Evolutionary conservation across 1,140 invertebrate genomes (phyloP), one percentile per base, ranked within the genome.

Genomic region (Leptinotarsa texana): DNA sequence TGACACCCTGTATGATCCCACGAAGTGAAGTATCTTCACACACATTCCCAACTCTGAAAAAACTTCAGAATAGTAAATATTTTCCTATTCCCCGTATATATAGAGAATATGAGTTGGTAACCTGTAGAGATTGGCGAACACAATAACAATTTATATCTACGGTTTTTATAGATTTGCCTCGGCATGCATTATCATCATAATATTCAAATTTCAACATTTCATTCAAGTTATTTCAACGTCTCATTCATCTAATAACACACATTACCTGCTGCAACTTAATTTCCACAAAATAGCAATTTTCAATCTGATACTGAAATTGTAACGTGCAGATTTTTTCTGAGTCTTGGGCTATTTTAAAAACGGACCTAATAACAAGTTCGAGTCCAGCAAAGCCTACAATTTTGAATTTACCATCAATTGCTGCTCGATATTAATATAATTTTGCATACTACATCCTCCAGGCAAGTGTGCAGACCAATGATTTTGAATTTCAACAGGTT

Each of bases 231-330:
- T 74, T 75, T 75, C 74, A 78, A 73, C 72, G 74, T 75, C 72
- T 77, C 72, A 80, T 77, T 73, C 77, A 8, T 71, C 63, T 83
- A 84, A 84, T 84, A 82, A 83, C 81, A 81, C 72, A 82, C 76
- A 82, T 82, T 81, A 81, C 70, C 65, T 74, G 75, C 78, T 82
- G 82, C 82, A 83, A 83, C 82, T 83, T 84, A 84, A 84, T 84
- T 83, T 83, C 78, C 77, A 78, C 79, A 81, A 82, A 83, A 83
- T 82, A 81, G 82, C 81, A 83, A 83, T 82, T 83, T 83, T 84
- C 83, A 83, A 83, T 84, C 82, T 82, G 82, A 84, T 83, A 82
- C 78, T 78, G 65, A 81, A 82, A 82, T 82, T 81, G 80, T 80
- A 82, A 78, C 72, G 77, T 77, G 74, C 73, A 76, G 62, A 79